Evolutionary conservation across 2,888 invertebrate species (phyloP).

Genomic region (Andrena dorsata): DNA sequence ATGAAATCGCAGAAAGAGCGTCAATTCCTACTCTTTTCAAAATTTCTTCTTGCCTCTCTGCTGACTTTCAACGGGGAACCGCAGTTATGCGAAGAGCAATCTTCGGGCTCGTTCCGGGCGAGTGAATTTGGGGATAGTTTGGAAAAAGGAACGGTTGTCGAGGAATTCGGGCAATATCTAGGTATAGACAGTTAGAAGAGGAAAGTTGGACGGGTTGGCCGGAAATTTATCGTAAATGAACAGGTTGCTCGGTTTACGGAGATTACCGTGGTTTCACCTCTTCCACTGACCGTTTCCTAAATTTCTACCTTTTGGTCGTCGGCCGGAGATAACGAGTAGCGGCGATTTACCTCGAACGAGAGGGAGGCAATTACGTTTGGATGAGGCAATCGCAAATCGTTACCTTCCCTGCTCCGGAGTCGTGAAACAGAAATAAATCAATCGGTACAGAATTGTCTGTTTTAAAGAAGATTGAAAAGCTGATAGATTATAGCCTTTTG

Average conservation of each 20-base stretch:
- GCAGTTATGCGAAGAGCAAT: too few species aligned
- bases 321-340: conserved; percentile 41
- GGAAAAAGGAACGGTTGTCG: conserved; percentile 7
- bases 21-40: too few species aligned
- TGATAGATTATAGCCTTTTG: too few species aligned
- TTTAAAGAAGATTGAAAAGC: too few species aligned
- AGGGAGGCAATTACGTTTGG: conserved; percentile 9
- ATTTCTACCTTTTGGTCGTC: conserved; percentile 6
- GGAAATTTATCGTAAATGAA: conserved; percentile 43
- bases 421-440: background rate
- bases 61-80: too few species aligned
- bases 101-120: too few species aligned
- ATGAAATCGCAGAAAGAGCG: too few species aligned
- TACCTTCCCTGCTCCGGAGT: background rate
- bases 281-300: conserved; percentile 19
- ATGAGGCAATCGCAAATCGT: conserved; percentile 18
- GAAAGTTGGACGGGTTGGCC: background rate
- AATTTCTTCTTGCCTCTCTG: too few species aligned
- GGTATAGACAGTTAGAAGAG: conserved; percentile 26
- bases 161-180: conserved; percentile 26
- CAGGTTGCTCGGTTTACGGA: conserved; percentile 36
- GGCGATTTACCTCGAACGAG: conserved; percentile 13
- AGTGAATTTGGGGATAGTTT: background rate
- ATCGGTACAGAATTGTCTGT: background rate
- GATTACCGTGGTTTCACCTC: conserved; percentile 38